A percentile compares a stretch with the other conserved stretches of the same genome.
Conservation (phyloP, 2,797 vertebrate species). For the Sorex maritimensis region DNA sequence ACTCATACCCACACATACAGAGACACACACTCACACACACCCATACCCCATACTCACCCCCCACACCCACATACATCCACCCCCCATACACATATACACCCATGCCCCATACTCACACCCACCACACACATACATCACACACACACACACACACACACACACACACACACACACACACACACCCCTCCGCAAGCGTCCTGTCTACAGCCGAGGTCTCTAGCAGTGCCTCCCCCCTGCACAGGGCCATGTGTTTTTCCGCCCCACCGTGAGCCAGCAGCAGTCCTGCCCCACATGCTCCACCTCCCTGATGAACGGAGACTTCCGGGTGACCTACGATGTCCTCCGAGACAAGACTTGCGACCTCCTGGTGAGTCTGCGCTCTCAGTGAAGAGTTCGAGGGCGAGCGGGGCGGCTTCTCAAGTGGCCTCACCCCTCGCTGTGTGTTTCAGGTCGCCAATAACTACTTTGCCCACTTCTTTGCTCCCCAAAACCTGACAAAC, state of each 20-base stretch:
- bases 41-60: too few relatives aligned
- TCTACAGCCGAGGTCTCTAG: background rate
- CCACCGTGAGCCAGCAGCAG: slow-evolving; percentile 91
- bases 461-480: slow-evolving; percentile 93
- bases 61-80: too few relatives aligned
- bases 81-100: too few relatives aligned
- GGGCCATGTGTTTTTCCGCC: slow-evolving; percentile 92
- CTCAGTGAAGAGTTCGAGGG: background rate
- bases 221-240: slow-evolving; percentile 69
- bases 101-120: too few relatives aligned
- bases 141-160: background rate
- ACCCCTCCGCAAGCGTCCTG: background rate
- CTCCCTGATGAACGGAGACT: slow-evolving; percentile 91
- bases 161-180: too few relatives aligned
- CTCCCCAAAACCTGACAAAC: slow-evolving; percentile 88
- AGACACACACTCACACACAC: too few relatives aligned
- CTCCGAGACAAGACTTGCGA: slow-evolving; percentile 88
- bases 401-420: background rate
- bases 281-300: slow-evolving; percentile 89
- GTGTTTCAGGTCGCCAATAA: slow-evolving; percentile 91
- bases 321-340: slow-evolving; percentile 92
- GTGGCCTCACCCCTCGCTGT: background rate
- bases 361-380: slow-evolving; percentile 89
- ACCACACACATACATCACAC: too few relatives aligned
- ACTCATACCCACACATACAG: too few relatives aligned